Conservation (phyloP, 2,888 invertebrate genomes). For the Metopia argyrocephala region DNA sequence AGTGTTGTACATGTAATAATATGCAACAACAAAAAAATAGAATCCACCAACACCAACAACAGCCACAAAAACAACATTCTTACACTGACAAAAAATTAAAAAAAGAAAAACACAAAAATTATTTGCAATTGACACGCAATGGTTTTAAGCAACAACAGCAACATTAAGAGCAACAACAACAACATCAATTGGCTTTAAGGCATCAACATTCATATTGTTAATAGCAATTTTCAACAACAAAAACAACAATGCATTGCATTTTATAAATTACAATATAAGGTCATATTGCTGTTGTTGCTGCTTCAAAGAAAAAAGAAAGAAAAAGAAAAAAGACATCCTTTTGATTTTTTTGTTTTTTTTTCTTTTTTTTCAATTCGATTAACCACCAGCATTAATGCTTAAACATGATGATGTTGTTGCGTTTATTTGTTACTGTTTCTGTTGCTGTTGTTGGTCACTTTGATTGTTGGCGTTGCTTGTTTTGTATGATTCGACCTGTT, state of each 20-base stretch:
- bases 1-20: neutral
- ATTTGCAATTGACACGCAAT: constrained; percentile 65
- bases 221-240: neutral
- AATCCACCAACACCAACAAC: neutral
- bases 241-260: constrained; percentile 16
- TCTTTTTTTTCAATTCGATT: neutral
- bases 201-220: neutral
- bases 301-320: neutral
- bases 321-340: constrained; percentile 42
- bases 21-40: neutral
- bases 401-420: constrained; percentile 59
- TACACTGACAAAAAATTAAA: constrained; percentile 31
- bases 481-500: constrained; percentile 1
- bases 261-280: constrained; percentile 36
- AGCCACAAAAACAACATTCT: neutral
- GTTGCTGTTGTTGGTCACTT: constrained; percentile 46
- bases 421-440: constrained; percentile 9
- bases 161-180: constrained; percentile 30
- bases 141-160: constrained; percentile 34
- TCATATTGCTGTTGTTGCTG: constrained; percentile 27
- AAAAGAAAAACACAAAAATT: constrained; percentile 53
- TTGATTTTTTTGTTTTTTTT: neutral
- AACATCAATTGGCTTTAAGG: constrained; percentile 10
- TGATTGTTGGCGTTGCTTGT: constrained; percentile 55
- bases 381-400: constrained; percentile 56